Evolutionary conservation across 1,140 invertebrate species (phyloP), one percentile per base, ranked within the genome.

Genomic region (Listronotus bonariensis): DNA sequence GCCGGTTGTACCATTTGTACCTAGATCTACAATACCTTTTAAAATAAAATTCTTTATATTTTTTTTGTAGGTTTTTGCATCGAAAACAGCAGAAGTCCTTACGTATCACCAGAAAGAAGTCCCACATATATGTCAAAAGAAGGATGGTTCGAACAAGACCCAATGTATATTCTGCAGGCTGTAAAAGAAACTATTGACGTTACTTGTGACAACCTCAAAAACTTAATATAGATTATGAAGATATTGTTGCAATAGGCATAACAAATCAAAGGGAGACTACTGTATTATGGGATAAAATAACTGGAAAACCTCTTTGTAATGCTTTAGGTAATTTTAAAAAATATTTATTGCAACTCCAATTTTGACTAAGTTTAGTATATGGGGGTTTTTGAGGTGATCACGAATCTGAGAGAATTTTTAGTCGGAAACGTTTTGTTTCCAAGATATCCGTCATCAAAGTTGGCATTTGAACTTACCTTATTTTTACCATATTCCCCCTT

Each of bases 211-310:
- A 90, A 92, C 73, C 78, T 93, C n/a, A 77, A 84, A 78, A 80
- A 9, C 72, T 90, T 7, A 88, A 88, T 20, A 85, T 91, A 53
- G 72, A 72, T 70, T 81, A 80, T 52, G 82, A 75, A 43, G 82
- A 94, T 74, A 92, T 95, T 46, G 85, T 89, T 48, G 87, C 90
- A 6, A 78, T 91, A 67, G 96, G 96, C 12, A 89, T 99, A 42
- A 95, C 95, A 46, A 99, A 99, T 84, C 97, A 99, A 82, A 86
- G 96, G 70, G 97, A 99, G 84, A 98, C 96, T 0, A 96, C 94
- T 0, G 85, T 99, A 69, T 90, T 95, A 2, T 99, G 97, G 97
- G 93, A 99, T 79, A 90, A 88, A 71, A 77, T 82, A 0, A 98
- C 95, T 6, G 97, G 97, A 18, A 81, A 92, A 78, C 95, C 96